Percentiles rank a stretch among this genome's conserved stretches.
These are phyloP conservation scores for Oryctes rhinoceros DNA, from an alignment of 1,140 invertebrate species.

Conservation along the genomic window DNA sequence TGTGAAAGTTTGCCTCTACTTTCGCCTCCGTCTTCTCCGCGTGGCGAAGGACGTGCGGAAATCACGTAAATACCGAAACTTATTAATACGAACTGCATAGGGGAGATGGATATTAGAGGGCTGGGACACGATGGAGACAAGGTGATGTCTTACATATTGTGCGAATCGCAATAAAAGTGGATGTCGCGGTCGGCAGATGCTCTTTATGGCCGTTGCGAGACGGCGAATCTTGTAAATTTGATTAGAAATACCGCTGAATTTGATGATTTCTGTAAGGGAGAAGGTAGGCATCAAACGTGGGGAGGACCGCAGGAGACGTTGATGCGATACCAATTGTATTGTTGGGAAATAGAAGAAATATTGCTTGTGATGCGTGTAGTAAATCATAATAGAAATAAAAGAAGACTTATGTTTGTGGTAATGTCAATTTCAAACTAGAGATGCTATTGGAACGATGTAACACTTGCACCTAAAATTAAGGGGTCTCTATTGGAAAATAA, in stretches of 20 bases:
- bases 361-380: no score
- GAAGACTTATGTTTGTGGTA: no score
- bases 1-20: background rate
- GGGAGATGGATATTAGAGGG: constrained; percentile 20
- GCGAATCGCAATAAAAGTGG: constrained; percentile 49
- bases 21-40: background rate
- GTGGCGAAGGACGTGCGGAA: background rate
- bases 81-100: constrained; percentile 42
- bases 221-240: constrained; percentile 43
- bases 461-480: no score
- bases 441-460: no score
- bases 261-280: constrained; percentile 8
- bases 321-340: background rate
- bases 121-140: background rate
- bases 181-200: constrained; percentile 47
- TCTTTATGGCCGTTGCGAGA: constrained; percentile 43
- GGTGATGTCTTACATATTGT: constrained; percentile 46
- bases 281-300: background rate
- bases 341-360: background rate
- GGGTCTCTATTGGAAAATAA: no score
- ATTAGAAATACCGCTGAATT: constrained; percentile 32
- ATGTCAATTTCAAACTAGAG: no score
- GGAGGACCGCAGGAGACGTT: background rate
- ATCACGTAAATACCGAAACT: constrained; percentile 36
- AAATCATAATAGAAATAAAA: no score